Evolutionary conservation across 2,113 vertebrate species (phyloP).

Genomic region (Isichthys henryi): DNA sequence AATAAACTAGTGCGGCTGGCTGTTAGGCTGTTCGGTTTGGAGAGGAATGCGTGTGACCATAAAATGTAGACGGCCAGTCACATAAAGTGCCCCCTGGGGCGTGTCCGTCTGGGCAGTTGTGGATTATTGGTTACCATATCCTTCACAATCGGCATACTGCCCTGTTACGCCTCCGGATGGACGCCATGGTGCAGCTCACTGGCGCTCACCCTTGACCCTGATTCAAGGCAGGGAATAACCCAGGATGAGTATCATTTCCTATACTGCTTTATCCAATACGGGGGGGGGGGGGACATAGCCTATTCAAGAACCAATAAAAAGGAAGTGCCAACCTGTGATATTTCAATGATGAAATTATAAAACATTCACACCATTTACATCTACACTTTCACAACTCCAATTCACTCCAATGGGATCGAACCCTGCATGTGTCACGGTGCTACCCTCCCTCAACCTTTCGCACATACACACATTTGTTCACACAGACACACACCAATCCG

Average conservation of each 20-base stretch:
- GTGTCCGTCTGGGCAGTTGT: background rate
- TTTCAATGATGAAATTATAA: background rate
- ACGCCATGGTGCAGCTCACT: background rate
- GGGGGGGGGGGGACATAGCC: no score
- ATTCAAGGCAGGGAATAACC: background rate
- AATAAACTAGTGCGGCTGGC: background rate
- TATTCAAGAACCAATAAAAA: background rate
- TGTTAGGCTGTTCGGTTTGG: background rate
- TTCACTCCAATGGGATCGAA: background rate
- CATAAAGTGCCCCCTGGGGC: background rate
- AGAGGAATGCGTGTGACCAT: background rate
- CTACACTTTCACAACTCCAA: background rate
- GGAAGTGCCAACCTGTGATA: background rate
- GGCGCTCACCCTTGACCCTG: background rate
- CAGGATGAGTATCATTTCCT: background rate
- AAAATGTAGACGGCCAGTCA: background rate
- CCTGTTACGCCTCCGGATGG: slow-evolving; percentile 20
- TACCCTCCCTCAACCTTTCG: background rate
- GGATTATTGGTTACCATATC: slow-evolving; percentile 11
- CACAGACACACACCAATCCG: background rate
- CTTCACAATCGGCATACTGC: slow-evolving; percentile 17
- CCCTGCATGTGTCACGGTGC: background rate
- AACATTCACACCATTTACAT: background rate
- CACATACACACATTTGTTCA: background rate
- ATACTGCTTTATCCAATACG: no score